Base-by-base conservation (phyloP, 2,888 invertebrate genomes). In the Eulithis testata region DNA sequence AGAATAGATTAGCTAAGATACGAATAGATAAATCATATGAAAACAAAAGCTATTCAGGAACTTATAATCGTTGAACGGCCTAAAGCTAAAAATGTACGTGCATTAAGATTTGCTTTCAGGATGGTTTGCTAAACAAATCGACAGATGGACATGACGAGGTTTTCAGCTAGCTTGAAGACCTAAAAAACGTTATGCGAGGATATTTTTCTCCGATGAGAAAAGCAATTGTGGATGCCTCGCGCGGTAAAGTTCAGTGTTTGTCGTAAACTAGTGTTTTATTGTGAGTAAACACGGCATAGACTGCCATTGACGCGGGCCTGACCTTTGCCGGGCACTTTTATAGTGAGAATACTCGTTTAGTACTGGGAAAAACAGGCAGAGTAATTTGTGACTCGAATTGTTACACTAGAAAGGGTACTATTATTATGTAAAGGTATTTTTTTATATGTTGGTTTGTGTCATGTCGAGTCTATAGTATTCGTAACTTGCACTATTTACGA, bases 241-340 rank as follows among this genome's bases (percentile, higher is more conserved):
- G 37, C 52, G 45, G 65, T 63, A 68, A 63, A 66, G 74, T 73
- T 78, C 76, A 73, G 70, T 73, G 74, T 72, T 77, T 74, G 76
- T 82, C 82, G 81, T 87, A 85, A 86, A 86, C 76, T 79, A 77
- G 72, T 76, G 78, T 82, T 85, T 86, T 87, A 87, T 84, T 82
- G 83, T 80, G 77, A 78, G 81, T 87, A 85, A 86, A 86, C 82
- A 82, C 77, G 75, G 74, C 74, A 73, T 71, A 84, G 82, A 80
- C 80, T 77, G 67, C 75, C 84, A 84, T 86, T 85, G 86, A 86
- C 81, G 83, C 75, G 73, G 69, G 73, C 78, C 70, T 74, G 74
- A 71, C 79, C 76, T 77, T 76, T 75, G 53, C 45, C 62, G 76
- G 79, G 72, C 69, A 80, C 75, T 82, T 80, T 80, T 81, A 82